Conservation (phyloP, 1,140 invertebrate species). For the Danaus melanippus region DNA sequence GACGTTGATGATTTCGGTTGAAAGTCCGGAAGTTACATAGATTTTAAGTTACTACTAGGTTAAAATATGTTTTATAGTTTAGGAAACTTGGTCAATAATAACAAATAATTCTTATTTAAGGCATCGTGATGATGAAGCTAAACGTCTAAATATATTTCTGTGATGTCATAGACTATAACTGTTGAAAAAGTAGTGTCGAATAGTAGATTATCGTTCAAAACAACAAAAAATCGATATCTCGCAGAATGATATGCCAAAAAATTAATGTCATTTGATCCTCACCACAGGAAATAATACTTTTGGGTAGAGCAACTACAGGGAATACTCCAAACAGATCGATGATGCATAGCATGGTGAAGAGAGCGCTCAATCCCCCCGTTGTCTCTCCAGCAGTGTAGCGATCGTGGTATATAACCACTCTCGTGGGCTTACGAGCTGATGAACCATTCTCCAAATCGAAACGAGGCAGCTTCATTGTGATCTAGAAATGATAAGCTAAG, state of each 20-base stretch:
- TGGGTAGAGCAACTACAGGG: slow-evolving; percentile 81
- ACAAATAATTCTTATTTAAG: too few species aligned
- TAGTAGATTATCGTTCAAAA: too few species aligned
- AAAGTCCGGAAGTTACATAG: too few species aligned
- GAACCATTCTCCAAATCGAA: slow-evolving; percentile 14
- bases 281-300: slow-evolving; percentile 82
- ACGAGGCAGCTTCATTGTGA: slow-evolving; percentile 32
- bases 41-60: too few species aligned
- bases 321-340: slow-evolving; percentile 87
- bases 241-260: background rate
- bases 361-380: slow-evolving; percentile 73
- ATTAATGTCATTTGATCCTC: slow-evolving; percentile 24
- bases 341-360: slow-evolving; percentile 82
- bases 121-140: too few species aligned
- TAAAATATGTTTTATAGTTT: too few species aligned
- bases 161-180: too few species aligned
- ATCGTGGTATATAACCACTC: slow-evolving; percentile 33
- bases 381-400: slow-evolving; percentile 46
- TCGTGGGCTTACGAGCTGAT: slow-evolving; percentile 19
- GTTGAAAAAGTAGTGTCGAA: too few species aligned
- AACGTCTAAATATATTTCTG: too few species aligned
- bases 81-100: too few species aligned
- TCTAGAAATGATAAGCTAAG: background rate
- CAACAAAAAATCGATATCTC: too few species aligned
- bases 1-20: too few species aligned